phyloP scores from a whole-genome alignment of 2,888 invertebrate species.

The Thymelicus sylvestris region DNA sequence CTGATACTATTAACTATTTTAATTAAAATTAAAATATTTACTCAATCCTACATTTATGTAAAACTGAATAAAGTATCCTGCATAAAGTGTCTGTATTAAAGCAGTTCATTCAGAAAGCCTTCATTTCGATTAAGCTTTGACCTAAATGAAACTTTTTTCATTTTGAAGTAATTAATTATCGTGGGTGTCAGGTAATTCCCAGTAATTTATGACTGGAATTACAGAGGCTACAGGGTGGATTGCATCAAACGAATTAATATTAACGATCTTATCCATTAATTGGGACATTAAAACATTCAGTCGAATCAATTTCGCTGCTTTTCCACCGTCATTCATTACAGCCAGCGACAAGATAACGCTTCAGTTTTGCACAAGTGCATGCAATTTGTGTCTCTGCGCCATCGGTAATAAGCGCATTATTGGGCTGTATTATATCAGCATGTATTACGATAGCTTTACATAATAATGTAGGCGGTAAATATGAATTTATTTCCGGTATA shows the following conservation, averaged over 20 bases:
- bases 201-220: conserved; percentile 49
- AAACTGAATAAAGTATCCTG: background rate
- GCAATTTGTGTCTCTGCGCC: conserved; percentile 28
- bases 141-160: conserved; percentile 36
- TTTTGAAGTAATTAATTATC: conserved; percentile 47
- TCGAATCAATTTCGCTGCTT: conserved; percentile 44
- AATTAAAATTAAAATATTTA: too few relatives aligned
- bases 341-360: conserved; percentile 34
- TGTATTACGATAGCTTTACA: conserved; percentile 30
- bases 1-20: background rate
- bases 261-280: conserved; percentile 59
- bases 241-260: conserved; percentile 50
- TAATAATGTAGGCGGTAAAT: conserved; percentile 36
- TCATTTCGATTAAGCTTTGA: conserved; percentile 22
- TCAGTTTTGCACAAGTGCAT: conserved; percentile 6
- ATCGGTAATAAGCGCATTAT: conserved; percentile 27
- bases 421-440: conserved; percentile 7
- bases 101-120: conserved; percentile 21
- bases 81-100: conserved; percentile 31
- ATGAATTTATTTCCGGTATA: conserved; percentile 48
- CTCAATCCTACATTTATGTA: too few relatives aligned
- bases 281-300: conserved; percentile 53
- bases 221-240: conserved; percentile 46
- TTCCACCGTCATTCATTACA: conserved; percentile 35
- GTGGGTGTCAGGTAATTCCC: conserved; percentile 49